Base-by-base conservation (phyloP, 1,140 invertebrate genomes). In the Lasaia peninsularis region DNA sequence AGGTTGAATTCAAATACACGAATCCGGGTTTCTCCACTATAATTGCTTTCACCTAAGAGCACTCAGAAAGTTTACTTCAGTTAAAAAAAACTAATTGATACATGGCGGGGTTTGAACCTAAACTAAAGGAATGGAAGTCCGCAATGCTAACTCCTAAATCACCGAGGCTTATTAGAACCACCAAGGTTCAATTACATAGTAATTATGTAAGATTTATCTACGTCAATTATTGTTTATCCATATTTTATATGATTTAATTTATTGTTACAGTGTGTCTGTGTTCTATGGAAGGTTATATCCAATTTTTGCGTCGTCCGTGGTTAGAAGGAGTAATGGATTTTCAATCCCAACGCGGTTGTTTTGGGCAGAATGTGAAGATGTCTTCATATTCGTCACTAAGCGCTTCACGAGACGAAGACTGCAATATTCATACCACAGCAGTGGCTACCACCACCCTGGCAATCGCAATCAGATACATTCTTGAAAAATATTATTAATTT, bases 331-430 rank as follows among this genome's bases (percentile, higher is more conserved):
- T 71, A 5, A 55, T 73, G 1, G 24, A 49, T 1, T 69, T 63
- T 31, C 73, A 82, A 67, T 68, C 69, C 8, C 1, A 50, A n/a
- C 20, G 62, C 16, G 79, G 79, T 5, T 80, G 79, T 28, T 80
- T 80, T 50, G 53, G 55, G 14, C 28, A 51, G 7, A 12, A 56
- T 24, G 10, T 48, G 24, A 33, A 11, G 10, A 52, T 61, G 2
- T 20, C 18, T 32, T 52, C 14, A 2, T n/a, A 49, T 20, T 52
- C 31, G 8, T 18, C 12, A 2, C 24, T n/a, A n/a, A 28, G 14
- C 12, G n/a, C 2, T 4, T 1, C 11, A 21, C 11, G n/a, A n/a
- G 34, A 24, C 10, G 11, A 35, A 21, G 28, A 53, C 52, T 83
- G 80, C 40, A 70, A 73, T 18, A 44, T 35, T 0, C 76, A 80